Percentiles rank a stretch among this genome's conserved stretches.
phyloP scores from a whole-genome alignment of 2,113 vertebrate genomes.

The Psammodynastes pulverulentus region DNA sequence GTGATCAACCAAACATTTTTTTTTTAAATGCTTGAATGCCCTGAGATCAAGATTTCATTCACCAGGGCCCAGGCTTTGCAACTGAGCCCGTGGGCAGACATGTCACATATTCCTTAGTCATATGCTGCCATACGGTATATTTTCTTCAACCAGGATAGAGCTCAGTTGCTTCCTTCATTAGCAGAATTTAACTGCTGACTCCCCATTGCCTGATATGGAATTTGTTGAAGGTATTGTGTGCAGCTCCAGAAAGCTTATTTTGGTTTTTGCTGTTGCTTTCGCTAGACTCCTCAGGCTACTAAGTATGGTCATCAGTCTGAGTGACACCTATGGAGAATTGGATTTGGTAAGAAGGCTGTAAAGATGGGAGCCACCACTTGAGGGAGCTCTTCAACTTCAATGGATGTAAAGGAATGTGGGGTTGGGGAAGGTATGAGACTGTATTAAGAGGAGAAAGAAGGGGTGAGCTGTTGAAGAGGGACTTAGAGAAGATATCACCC shows the following conservation, averaged over 20 bases:
- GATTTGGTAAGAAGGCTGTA: neutral
- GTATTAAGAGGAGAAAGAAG: neutral
- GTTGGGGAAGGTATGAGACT: neutral
- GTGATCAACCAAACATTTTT: neutral
- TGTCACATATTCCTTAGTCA: neutral
- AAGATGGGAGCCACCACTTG: neutral
- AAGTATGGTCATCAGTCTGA: neutral
- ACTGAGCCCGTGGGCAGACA: neutral
- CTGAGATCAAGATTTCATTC: neutral
- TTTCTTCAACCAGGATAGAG: neutral
- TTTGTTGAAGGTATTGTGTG: neutral
- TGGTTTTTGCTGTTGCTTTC: neutral
- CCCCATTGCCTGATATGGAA: neutral
- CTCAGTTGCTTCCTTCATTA: neutral
- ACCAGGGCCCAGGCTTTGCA: neutral
- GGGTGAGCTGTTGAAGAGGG: neutral
- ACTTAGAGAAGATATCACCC: neutral
- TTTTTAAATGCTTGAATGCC: neutral
- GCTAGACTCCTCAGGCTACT: neutral
- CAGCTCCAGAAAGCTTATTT: neutral
- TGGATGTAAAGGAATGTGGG: neutral
- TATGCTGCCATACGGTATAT: neutral
- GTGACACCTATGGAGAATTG: neutral
- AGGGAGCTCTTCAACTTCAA: neutral
- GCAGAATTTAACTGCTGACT: neutral